Evolutionary conservation across 2,113 vertebrate genomes (phyloP).

Genomic region (Aptenodytes forsteri): DNA sequence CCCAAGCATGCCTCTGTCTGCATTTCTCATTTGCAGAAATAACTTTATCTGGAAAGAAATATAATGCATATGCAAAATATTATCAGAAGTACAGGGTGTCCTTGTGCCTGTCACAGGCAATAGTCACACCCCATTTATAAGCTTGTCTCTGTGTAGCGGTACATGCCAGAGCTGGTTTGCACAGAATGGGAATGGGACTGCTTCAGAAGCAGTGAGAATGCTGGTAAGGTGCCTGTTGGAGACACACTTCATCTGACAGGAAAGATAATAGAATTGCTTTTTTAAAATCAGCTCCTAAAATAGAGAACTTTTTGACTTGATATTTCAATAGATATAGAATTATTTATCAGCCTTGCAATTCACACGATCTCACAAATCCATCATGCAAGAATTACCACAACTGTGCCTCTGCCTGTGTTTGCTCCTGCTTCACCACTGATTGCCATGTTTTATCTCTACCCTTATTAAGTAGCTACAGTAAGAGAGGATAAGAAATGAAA

Average conservation of each 20-base stretch:
- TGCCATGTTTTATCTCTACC: not conserved
- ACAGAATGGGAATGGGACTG: fast-evolving
- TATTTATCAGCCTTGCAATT: not conserved
- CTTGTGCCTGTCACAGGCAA: not conserved
- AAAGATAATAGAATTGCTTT: constrained; percentile 21
- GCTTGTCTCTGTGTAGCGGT: fast-evolving
- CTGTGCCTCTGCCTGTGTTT: not conserved
- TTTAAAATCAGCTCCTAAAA: not conserved
- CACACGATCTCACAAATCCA: fast-evolving
- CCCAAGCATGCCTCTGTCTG: not conserved
- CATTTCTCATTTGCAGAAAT: not conserved
- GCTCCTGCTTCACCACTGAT: not conserved
- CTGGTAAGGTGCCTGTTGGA: not conserved
- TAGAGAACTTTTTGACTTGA: constrained; percentile 11
- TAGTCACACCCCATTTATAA: not conserved
- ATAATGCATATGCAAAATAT: not conserved
- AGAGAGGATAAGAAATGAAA: not conserved
- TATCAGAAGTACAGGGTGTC: not conserved
- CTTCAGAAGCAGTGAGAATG: not conserved
- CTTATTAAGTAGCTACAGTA: not conserved
- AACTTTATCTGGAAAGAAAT: not conserved
- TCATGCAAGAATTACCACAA: not conserved
- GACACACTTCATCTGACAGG: not conserved
- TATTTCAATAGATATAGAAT: not conserved
- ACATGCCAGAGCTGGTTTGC: not conserved